Percentiles rank a stretch among this genome's conserved stretches.
Evolutionary conservation across 2,113 vertebrate genomes (phyloP).

Genomic region (Dolichotis patagonum): DNA sequence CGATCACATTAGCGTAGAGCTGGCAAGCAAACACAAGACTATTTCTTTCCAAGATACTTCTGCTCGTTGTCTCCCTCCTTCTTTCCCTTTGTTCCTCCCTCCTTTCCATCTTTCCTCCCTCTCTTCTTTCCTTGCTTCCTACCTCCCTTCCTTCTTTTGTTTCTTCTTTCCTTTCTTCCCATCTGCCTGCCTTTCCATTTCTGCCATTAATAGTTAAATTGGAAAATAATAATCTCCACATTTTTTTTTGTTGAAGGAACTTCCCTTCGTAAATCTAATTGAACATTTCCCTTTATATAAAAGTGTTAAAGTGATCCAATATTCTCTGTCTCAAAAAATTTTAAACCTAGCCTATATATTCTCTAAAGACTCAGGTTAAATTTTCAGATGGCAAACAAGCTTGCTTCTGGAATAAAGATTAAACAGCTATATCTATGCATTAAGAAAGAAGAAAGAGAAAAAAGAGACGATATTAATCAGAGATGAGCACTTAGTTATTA

Average conservation of each 20-base stretch:
- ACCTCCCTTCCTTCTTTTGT: not conserved
- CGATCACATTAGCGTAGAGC: not conserved
- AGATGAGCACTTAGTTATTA: not conserved
- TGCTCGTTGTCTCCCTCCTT: rapidly evolving
- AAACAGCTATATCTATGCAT: not conserved
- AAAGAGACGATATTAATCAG: not conserved
- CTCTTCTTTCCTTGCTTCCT: not conserved
- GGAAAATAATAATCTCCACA: not conserved
- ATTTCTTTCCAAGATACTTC: not conserved
- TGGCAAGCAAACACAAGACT: not conserved
- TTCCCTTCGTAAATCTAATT: constrained; percentile 33
- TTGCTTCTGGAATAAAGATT: not conserved
- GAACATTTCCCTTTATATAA: not conserved
- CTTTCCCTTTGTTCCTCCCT: not conserved
- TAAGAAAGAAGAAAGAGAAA: not conserved
- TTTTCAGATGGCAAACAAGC: not conserved
- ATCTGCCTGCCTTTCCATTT: not conserved
- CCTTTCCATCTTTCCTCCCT: too few species aligned
- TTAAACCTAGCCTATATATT: not conserved
- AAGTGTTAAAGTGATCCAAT: not conserved
- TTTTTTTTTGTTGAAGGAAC: not conserved
- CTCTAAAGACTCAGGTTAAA: constrained; percentile 7
- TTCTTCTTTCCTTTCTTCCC: not conserved
- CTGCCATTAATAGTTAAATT: not conserved
- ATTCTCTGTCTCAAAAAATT: not conserved